Percentiles rank a stretch among this genome's conserved stretches.
Conservation (phyloP, 2,888 invertebrate genomes). For the Oconnorella tubifera region DNA sequence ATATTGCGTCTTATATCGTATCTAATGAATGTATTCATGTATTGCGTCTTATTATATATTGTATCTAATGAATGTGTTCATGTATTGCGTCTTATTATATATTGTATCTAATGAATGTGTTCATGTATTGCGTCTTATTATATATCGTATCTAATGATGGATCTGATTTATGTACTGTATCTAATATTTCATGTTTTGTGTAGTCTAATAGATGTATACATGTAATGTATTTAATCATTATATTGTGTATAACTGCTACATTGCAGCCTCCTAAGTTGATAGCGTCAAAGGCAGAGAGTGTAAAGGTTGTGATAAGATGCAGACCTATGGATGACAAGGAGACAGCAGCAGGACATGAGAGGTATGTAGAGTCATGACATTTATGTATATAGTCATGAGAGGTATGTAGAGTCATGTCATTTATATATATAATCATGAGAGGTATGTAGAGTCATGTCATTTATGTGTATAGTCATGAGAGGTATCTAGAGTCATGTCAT, state of each 20-base stretch:
- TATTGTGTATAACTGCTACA: not conserved
- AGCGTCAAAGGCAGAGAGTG: constrained; percentile 66
- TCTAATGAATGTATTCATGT: too few relatives aligned
- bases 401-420: too few relatives aligned
- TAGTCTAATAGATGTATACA: not conserved
- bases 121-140: too few relatives aligned
- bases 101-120: too few relatives aligned
- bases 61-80: too few relatives aligned
- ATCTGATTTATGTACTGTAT: not conserved
- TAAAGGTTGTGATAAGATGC: constrained; percentile 94
- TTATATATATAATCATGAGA: not conserved
- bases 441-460: too few relatives aligned
- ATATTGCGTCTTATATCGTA: too few relatives aligned
- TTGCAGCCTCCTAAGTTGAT: constrained; percentile 24
- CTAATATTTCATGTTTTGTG: not conserved
- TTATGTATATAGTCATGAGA: constrained; percentile 9
- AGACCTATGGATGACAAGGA: constrained; percentile 90
- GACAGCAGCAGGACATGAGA: constrained; percentile 67
- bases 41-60: too few relatives aligned
- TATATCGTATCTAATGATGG: not conserved
- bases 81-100: too few relatives aligned
- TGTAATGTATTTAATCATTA: not conserved
- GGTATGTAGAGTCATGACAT: constrained; percentile 46
- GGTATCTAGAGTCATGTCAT: too few relatives aligned
- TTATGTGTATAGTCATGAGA: too few relatives aligned